phyloP scores from a whole-genome alignment of 2,797 vertebrate genomes.

The Menidia menidia region DNA sequence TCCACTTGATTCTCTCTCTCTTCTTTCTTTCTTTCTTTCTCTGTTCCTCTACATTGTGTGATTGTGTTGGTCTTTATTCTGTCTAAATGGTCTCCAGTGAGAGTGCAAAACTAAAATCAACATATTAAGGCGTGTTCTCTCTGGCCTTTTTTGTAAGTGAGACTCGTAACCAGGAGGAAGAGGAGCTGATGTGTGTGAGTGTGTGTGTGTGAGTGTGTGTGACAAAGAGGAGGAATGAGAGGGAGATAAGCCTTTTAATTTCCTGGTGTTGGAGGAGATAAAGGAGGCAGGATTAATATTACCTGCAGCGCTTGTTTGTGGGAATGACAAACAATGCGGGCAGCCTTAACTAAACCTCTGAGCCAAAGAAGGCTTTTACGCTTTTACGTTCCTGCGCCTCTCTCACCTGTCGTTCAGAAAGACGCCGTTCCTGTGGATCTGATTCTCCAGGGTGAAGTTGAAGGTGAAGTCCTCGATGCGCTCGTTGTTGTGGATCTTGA shows the following conservation, averaged over 20 bases:
- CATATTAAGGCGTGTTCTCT: conserved; percentile 15
- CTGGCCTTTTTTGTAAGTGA: conserved; percentile 40
- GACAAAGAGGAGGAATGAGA: conserved; percentile 2
- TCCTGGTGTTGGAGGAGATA: conserved; percentile 75
- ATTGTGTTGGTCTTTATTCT: conserved; percentile 22
- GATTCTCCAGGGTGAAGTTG: conserved; percentile 98
- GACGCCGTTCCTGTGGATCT: conserved; percentile 90
- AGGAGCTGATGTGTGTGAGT: conserved; percentile 7
- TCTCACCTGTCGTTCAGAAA: conserved; percentile 92
- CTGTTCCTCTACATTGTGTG: conserved; percentile 3
- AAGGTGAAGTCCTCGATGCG: conserved; percentile 90
- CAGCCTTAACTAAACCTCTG: conserved; percentile 19
- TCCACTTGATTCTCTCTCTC: too few species aligned
- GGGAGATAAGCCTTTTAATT: conserved; percentile 73
- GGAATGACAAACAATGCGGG: conserved; percentile 50
- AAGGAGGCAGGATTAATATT: conserved; percentile 62
- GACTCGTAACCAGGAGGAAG: conserved; percentile 22
- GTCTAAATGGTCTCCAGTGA: conserved; percentile 40
- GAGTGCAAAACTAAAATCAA: conserved; percentile 15
- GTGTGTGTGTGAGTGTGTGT: conserved; percentile 20
- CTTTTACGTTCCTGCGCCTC: background rate
- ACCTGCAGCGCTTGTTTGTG: conserved; percentile 44
- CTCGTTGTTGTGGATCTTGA: conserved; percentile 87
- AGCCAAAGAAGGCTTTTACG: background rate
- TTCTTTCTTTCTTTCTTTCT: too few species aligned